Evolutionary conservation across 2,888 invertebrate genomes (phyloP).

Genomic region (Morinoia aosen): DNA sequence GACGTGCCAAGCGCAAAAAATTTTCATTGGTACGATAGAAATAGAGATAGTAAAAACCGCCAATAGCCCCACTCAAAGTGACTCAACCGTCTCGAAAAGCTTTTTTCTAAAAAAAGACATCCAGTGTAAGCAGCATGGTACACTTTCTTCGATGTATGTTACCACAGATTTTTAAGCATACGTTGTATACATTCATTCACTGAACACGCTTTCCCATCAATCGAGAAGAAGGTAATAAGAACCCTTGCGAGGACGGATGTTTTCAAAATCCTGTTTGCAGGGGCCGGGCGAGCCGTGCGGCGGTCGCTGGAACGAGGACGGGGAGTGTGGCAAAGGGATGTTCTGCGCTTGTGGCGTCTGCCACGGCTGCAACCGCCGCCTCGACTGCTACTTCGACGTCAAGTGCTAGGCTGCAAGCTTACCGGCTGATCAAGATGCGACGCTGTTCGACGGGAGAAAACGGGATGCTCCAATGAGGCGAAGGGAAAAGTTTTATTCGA

Average conservation of each 20-base stretch:
- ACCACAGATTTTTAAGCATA: neutral
- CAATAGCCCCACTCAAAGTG: too few relatives aligned
- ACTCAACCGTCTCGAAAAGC: too few relatives aligned
- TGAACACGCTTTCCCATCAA: neutral
- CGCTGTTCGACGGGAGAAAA: neutral
- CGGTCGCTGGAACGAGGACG: neutral
- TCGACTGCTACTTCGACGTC: neutral
- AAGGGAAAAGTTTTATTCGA: neutral
- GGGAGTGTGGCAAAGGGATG: conserved; percentile 36
- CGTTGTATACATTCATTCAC: neutral
- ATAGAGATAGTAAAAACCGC: too few relatives aligned
- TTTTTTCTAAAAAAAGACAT: too few relatives aligned
- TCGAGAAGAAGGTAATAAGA: too few relatives aligned
- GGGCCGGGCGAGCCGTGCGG: conserved; percentile 46
- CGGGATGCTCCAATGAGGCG: neutral
- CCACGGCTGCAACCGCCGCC: conserved; percentile 28
- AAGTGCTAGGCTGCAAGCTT: neutral
- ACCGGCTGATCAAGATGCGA: neutral
- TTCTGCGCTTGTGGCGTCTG: conserved; percentile 34
- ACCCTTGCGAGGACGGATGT: neutral
- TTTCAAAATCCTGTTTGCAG: neutral
- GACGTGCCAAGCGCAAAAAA: too few relatives aligned
- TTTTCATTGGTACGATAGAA: too few relatives aligned
- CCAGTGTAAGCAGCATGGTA: too few relatives aligned
- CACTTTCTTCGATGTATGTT: neutral